These are phyloP conservation scores for Pangasianodon gigas DNA, from an alignment of 2,113 vertebrate species.

Conservation along the genomic window DNA sequence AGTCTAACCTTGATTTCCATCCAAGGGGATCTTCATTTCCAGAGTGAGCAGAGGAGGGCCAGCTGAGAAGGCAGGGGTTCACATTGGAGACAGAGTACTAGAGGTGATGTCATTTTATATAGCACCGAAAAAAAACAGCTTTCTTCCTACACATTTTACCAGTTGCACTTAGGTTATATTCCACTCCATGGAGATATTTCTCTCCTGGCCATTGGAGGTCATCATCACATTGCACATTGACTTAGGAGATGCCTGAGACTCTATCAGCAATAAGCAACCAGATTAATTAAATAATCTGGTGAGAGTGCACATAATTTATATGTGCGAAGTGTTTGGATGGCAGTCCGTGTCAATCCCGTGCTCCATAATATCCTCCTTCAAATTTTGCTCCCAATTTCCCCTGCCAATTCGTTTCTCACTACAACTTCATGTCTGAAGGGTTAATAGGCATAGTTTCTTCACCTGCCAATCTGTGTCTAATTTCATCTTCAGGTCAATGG, in stretches of 20 bases:
- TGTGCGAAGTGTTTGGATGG: not conserved
- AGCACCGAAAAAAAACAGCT: not conserved
- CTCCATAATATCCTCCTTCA: not conserved
- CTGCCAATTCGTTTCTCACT: not conserved
- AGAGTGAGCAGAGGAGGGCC: constrained; percentile 72
- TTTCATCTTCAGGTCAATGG: constrained; percentile 71
- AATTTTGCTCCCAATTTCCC: not conserved
- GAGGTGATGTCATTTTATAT: constrained; percentile 66
- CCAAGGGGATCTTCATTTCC: constrained; percentile 74
- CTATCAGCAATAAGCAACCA: not conserved
- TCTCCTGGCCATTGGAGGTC: constrained; percentile 61
- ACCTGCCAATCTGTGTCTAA: constrained; percentile 29
- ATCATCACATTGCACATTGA: constrained; percentile 3
- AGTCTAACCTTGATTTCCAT: constrained; percentile 25
- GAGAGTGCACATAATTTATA: not conserved
- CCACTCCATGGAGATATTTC: constrained; percentile 1
- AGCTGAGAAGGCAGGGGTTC: constrained; percentile 72
- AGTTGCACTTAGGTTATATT: not conserved
- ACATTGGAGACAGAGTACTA: constrained; percentile 70
- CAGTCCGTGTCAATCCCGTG: not conserved
- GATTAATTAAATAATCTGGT: not conserved
- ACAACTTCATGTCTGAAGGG: not conserved
- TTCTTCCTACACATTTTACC: not conserved
- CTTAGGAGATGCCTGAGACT: not conserved
- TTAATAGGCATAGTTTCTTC: not conserved